Evolutionary conservation across 2,113 vertebrate species (phyloP), one percentile per base, ranked within the genome.

Genomic region (Cyanistes caeruleus): DNA sequence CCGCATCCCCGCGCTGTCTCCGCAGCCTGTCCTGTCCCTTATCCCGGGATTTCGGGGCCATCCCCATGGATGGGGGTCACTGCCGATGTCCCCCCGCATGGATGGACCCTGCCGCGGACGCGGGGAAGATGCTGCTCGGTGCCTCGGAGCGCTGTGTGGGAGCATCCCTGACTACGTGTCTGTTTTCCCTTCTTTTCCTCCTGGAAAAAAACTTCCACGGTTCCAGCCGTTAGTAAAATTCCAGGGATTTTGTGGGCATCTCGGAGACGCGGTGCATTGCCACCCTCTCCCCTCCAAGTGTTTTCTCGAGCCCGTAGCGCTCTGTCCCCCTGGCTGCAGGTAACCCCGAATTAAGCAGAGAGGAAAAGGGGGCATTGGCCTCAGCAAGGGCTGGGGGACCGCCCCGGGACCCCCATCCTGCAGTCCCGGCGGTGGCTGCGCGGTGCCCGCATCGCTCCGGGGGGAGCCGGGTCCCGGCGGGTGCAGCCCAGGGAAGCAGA

Each of bases 351-450:
- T 56, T 59, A 33, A 52, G 44, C 7, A 39, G 5, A 7, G 41
- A 27, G 14, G 21, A 51, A 41, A 28, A 33, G 2, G 4, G 39
- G 44, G 8, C 6, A 5, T 16, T 59, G 1, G 5, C 24, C 48
- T 24, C 31, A 17, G 3, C 5, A 11, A 4, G 21, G 14, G 33
- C 55, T 53, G 27, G 3, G 44, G 52, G 3, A 9, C 2, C 0
- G 2, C 8, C 8, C 11, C 11, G 22, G 22, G 23, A 16, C 8
- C 46, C 41, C 51, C 20, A 1, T 35, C 33, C 81, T 31, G 15
- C 60, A 14, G 35, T 11, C 37, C 25, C 25, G 14, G 64, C 20
- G 0, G 75, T 18, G 81, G 9, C 28, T 19, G 62, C 49, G 13
- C 18, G 2, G 33, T 12, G 52, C 62, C 49, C 35, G 31, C 41